phyloP scores from a whole-genome alignment of 2,113 vertebrate species.

The Urocolius indicus region DNA sequence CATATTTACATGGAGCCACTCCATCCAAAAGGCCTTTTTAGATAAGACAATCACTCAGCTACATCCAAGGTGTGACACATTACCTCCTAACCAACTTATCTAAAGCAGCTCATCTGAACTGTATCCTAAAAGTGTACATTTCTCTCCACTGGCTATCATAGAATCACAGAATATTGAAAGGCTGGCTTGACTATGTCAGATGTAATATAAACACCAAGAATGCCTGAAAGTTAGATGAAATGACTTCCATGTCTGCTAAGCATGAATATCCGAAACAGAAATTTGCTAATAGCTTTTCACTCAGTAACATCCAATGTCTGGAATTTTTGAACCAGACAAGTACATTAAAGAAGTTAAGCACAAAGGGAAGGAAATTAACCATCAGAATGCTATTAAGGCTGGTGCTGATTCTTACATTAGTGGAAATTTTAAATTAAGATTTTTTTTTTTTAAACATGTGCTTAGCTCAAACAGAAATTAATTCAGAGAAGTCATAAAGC shows the following conservation, averaged over 20 bases:
- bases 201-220: neutral
- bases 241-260: neutral
- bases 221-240: neutral
- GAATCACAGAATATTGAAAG: neutral
- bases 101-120: neutral
- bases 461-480: slow-evolving; percentile 45
- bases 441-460: neutral
- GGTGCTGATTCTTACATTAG: slow-evolving; percentile 17
- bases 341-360: slow-evolving; percentile 30
- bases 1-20: neutral
- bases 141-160: neutral
- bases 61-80: neutral
- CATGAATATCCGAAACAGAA: neutral
- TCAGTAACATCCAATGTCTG: neutral
- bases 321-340: slow-evolving; percentile 16
- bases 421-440: slow-evolving; percentile 20
- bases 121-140: neutral
- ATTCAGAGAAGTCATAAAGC: slow-evolving; percentile 59
- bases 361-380: slow-evolving; percentile 17
- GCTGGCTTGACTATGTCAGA: neutral
- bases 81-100: neutral
- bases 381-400: neutral
- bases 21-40: neutral
- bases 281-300: neutral
- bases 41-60: neutral